These are phyloP conservation scores for Neosilurus mollespiculum DNA, from an alignment of 2,797 vertebrate species.

Conservation along the genomic window DNA sequence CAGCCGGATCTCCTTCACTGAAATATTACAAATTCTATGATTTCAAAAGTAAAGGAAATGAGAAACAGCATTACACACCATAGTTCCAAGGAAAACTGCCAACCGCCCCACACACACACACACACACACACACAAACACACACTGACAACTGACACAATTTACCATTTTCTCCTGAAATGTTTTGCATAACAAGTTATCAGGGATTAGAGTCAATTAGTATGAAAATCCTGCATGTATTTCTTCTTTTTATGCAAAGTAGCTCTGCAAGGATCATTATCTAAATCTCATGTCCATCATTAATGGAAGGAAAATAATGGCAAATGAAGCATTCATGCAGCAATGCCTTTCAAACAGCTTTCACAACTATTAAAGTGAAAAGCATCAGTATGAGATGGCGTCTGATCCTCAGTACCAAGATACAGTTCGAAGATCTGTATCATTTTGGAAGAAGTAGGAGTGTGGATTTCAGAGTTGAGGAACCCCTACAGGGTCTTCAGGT, in stretches of 20 bases:
- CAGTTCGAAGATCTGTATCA: not conserved
- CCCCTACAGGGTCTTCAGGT: not conserved
- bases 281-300: constrained; percentile 12
- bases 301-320: not conserved
- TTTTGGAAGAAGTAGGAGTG: not conserved
- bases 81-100: not conserved
- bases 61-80: not conserved
- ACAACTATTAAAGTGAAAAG: not conserved
- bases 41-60: not conserved
- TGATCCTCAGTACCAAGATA: not conserved
- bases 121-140: too few relatives aligned
- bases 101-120: too few relatives aligned
- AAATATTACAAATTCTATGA: not conserved
- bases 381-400: not conserved
- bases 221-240: not conserved
- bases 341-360: constrained; percentile 17
- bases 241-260: constrained; percentile 11
- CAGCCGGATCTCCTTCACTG: not conserved
- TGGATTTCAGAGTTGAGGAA: not conserved
- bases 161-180: not conserved
- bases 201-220: constrained; percentile 14
- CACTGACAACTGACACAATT: too few relatives aligned
- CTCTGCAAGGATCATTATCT: constrained; percentile 12
- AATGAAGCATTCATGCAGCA: not conserved
- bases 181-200: not conserved